These are phyloP conservation scores for Nothoprocta perdicaria DNA, from an alignment of 2,113 vertebrate genomes.

Conservation along the genomic window DNA sequence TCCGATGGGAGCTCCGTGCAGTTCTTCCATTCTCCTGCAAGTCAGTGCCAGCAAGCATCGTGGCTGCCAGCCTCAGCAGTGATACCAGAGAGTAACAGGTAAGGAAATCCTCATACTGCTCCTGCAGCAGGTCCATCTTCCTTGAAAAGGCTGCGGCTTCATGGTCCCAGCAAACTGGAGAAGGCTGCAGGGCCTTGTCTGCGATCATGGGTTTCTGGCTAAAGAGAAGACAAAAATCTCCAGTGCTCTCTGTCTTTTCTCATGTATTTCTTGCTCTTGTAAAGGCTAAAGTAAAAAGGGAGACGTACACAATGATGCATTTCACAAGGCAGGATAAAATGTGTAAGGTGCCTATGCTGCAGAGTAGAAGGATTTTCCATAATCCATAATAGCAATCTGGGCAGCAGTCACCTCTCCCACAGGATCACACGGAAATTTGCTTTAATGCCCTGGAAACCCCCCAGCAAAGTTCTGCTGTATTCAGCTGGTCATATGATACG, in stretches of 20 bases:
- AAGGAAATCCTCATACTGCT: background rate
- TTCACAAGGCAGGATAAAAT: background rate
- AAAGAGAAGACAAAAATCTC: background rate
- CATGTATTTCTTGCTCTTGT: background rate
- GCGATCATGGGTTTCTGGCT: background rate
- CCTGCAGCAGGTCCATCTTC: background rate
- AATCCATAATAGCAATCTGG: background rate
- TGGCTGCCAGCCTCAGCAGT: background rate
- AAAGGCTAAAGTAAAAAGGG: background rate
- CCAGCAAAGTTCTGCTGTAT: conserved; percentile 3
- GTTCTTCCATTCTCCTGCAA: background rate
- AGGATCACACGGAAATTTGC: conserved; percentile 37
- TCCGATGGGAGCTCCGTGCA: background rate
- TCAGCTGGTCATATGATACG: conserved; percentile 49
- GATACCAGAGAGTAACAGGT: background rate
- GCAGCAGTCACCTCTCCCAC: background rate
- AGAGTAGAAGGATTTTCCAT: conserved; percentile 21
- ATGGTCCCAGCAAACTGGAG: background rate
- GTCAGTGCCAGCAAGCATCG: background rate
- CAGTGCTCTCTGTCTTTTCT: background rate
- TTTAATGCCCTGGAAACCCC: conserved; percentile 43
- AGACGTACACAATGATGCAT: background rate
- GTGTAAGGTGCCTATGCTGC: background rate
- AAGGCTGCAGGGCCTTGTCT: background rate
- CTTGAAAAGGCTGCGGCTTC: background rate